Conservation (phyloP, 2,888 invertebrate species). For the Acrobasis consociella region DNA sequence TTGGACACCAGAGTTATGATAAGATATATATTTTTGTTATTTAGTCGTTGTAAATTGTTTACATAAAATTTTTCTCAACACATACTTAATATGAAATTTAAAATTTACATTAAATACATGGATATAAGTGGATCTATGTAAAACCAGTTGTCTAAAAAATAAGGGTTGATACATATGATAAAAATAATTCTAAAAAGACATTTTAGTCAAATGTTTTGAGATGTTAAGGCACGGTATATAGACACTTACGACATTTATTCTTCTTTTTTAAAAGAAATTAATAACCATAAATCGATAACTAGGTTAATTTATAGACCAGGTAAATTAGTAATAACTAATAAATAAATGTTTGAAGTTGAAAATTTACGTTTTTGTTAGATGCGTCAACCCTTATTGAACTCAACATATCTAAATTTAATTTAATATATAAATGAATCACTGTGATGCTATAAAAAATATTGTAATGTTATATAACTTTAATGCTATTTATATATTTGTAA, state of each 20-base stretch:
- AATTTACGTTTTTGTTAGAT: not conserved
- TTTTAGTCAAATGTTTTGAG: too few relatives aligned
- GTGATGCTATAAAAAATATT: conserved; percentile 74
- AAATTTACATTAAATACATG: not conserved
- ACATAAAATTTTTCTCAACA: not conserved
- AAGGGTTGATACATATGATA: conserved; percentile 1
- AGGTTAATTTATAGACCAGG: not conserved
- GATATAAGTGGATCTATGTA: not conserved
- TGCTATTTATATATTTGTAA: conserved; percentile 36
- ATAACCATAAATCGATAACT: not conserved
- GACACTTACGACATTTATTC: too few relatives aligned
- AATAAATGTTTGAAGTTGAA: not conserved
- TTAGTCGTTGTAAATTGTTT: not conserved
- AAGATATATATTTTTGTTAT: conserved; percentile 2
- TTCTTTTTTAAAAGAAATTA: not conserved
- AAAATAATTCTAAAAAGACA: not conserved
- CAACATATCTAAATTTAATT: conserved; percentile 23
- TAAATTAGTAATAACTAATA: not conserved
- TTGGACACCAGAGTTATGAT: not conserved
- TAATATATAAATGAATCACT: conserved; percentile 65
- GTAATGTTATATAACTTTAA: conserved; percentile 45
- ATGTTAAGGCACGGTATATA: too few relatives aligned
- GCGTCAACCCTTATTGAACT: conserved; percentile 7
- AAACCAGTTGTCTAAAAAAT: not conserved
- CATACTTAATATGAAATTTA: not conserved